These are phyloP conservation scores for Bambusicola thoracicus DNA, from an alignment of 2,113 vertebrate genomes.

Conservation along the genomic window DNA sequence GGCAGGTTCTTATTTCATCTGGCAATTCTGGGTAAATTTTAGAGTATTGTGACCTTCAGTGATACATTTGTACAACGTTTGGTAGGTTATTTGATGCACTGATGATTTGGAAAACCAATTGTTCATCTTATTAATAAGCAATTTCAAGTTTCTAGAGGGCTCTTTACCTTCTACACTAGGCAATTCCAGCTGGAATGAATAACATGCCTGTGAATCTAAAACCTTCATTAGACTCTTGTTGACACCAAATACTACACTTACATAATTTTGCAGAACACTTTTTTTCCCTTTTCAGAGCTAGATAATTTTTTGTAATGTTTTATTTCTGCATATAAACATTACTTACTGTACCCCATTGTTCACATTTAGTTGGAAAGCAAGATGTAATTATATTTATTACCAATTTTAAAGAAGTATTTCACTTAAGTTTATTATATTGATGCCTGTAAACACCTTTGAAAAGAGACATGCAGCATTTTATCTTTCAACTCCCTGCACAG, in stretches of 20 bases:
- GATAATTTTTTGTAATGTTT: not conserved
- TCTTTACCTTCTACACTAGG: not conserved
- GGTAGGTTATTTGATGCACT: not conserved
- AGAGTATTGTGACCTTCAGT: not conserved
- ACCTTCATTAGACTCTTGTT: not conserved
- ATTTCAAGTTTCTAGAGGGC: not conserved
- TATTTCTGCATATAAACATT: not conserved
- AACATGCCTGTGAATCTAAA: not conserved
- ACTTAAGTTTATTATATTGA: not conserved
- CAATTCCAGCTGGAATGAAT: not conserved
- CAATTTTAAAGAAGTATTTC: not conserved
- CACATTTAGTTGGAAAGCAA: not conserved
- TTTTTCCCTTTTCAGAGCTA: not conserved
- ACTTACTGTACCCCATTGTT: not conserved
- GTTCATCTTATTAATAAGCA: not conserved
- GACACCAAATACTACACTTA: not conserved
- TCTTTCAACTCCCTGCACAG: not conserved
- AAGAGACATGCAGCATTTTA: not conserved
- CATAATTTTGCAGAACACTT: not conserved
- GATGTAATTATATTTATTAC: not conserved
- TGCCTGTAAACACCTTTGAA: not conserved
- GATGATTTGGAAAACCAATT: not conserved
- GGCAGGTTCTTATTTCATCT: not conserved
- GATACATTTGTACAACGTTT: not conserved
- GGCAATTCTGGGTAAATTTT: not conserved